phyloP scores from a whole-genome alignment of 2,888 invertebrate species.

The Melangyna quadrimaculata region DNA sequence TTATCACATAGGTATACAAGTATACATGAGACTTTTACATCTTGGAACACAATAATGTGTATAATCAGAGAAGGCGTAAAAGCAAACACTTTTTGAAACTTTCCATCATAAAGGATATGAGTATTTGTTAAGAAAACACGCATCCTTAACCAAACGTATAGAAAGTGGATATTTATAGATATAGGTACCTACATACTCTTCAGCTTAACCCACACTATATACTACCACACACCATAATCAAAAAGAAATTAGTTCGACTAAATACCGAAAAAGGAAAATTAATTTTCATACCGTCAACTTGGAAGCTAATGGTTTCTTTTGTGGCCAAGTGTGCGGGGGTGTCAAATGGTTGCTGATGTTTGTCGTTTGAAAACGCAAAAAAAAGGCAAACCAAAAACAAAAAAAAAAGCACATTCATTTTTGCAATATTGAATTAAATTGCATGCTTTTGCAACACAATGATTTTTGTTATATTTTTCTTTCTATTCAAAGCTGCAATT shows the following conservation, averaged over 20 bases:
- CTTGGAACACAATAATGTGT: slow-evolving; percentile 13
- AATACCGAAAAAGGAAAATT: slow-evolving; percentile 24
- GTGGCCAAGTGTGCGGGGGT: background rate
- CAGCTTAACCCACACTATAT: background rate
- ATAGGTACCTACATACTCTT: background rate
- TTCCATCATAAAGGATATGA: slow-evolving; percentile 16
- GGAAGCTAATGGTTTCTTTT: slow-evolving; percentile 11
- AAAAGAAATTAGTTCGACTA: slow-evolving; percentile 36
- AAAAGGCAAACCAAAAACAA: background rate
- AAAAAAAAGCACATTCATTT: background rate
- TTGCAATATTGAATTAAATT: slow-evolving; percentile 30
- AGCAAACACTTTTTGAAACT: slow-evolving; percentile 19
- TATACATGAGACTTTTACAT: slow-evolving; percentile 1
- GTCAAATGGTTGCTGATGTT: background rate
- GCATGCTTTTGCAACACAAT: slow-evolving; percentile 28
- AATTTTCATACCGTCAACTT: background rate
- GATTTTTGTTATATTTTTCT: slow-evolving; percentile 14
- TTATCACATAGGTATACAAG: background rate
- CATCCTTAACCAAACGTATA: background rate
- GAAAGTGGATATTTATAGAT: background rate
- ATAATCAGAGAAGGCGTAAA: slow-evolving; percentile 19
- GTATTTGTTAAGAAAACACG: slow-evolving; percentile 2
- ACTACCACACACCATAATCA: slow-evolving; percentile 20
- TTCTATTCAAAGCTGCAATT: slow-evolving; percentile 1
- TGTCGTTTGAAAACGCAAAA: background rate